Conservation (phyloP, 2,888 invertebrate species). For the Psococerastis gibbosa region DNA sequence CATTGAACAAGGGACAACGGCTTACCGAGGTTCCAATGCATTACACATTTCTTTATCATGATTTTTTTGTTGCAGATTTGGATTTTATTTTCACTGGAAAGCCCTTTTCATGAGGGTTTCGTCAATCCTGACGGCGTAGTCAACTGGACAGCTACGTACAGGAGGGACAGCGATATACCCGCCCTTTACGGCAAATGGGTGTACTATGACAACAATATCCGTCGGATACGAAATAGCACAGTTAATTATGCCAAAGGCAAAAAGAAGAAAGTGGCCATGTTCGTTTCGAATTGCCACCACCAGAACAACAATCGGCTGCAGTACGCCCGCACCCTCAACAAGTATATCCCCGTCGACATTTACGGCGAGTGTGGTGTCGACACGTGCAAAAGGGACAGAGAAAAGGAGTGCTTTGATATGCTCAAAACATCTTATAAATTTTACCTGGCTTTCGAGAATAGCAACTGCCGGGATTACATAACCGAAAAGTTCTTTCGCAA, state of each 20-base stretch:
- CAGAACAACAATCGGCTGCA: conserved; percentile 31
- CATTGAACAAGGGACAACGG: no score
- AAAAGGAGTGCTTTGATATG: conserved; percentile 28
- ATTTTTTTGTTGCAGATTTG: conserved; percentile 41
- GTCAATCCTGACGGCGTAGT: conserved; percentile 35
- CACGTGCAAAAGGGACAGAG: conserved; percentile 8
- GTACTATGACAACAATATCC: conserved; percentile 11
- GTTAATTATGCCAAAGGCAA: conserved; percentile 22
- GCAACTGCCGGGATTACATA: conserved; percentile 35
- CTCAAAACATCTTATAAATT: conserved; percentile 31
- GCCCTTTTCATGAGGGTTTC: conserved; percentile 56
- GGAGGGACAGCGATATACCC: conserved; percentile 40
- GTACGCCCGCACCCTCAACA: conserved; percentile 34
- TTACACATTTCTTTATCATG: no score
- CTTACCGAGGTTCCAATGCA: no score
- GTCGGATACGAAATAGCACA: conserved; percentile 27
- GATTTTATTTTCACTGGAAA: conserved; percentile 83
- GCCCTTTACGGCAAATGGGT: conserved; percentile 37
- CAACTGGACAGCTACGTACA: conserved; percentile 51
- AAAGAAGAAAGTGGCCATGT: conserved; percentile 34
- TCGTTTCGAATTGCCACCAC: conserved; percentile 38
- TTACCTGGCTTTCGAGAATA: conserved; percentile 35
- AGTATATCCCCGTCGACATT: conserved; percentile 35
- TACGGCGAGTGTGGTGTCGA: conserved; percentile 27
- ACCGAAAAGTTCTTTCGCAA: conserved; percentile 36